Percentiles rank a stretch among this genome's conserved stretches.
These are phyloP conservation scores for Mastigias papua DNA, from an alignment of 30 jellyfish, hydroid and myxozoan species.

Conservation along the genomic window DNA sequence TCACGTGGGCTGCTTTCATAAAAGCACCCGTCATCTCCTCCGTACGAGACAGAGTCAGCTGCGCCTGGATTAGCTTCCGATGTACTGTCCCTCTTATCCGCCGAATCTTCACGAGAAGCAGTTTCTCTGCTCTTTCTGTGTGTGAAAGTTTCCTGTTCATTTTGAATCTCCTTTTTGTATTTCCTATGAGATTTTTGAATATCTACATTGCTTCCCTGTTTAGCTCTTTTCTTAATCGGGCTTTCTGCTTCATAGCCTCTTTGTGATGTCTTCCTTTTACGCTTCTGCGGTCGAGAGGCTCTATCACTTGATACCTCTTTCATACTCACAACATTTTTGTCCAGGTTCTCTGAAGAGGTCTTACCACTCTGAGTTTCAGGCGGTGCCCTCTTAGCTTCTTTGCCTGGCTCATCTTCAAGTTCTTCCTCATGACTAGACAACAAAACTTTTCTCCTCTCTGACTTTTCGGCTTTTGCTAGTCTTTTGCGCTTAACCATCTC, in stretches of 20 bases:
- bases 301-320: not conserved
- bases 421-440: not conserved
- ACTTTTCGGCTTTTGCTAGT: conserved; percentile 33
- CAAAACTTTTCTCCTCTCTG: conserved; percentile 4
- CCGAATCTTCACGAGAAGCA: not conserved
- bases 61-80: not conserved
- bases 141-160: not conserved
- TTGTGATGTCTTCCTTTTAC: not conserved
- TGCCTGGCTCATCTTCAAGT: not conserved
- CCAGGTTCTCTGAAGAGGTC: not conserved
- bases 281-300: not conserved
- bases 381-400: not conserved
- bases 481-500: conserved; percentile 57
- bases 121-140: not conserved
- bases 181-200: not conserved
- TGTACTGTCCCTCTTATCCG: not conserved
- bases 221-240: not conserved
- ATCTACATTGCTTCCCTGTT: not conserved
- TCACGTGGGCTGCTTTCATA: not conserved
- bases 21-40: not conserved
- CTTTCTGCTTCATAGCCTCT: not conserved
- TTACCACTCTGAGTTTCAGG: not conserved
- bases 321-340: not conserved
- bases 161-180: not conserved
- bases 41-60: not conserved